Evolutionary conservation across 2,113 vertebrate genomes (phyloP).

Genomic region (Chaetura pelagica): DNA sequence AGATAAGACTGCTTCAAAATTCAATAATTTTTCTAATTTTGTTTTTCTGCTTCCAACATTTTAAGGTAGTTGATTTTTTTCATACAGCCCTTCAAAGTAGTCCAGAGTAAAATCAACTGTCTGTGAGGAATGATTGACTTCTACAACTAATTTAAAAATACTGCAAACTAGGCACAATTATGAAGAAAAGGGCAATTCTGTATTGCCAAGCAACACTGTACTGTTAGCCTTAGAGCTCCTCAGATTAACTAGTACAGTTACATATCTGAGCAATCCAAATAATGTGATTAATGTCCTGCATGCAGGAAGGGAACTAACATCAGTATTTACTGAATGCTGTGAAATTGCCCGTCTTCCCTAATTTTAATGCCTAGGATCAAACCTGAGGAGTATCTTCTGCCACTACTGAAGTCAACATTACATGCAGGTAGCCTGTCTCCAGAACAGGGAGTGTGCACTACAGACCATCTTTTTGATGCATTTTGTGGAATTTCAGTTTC

Average conservation of each 20-base stretch:
- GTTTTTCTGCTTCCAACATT: too few species aligned
- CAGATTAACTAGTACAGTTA: not conserved
- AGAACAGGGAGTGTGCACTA: not conserved
- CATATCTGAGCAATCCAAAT: not conserved
- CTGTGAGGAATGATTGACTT: too few species aligned
- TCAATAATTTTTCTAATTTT: too few species aligned
- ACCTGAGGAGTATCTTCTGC: not conserved
- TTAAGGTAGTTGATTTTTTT: too few species aligned
- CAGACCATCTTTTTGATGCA: not conserved
- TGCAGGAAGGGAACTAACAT: slow-evolving; percentile 5
- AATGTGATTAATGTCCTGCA: not conserved
- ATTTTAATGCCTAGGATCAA: not conserved
- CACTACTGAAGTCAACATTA: not conserved
- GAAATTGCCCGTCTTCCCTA: not conserved
- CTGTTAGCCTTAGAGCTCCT: not conserved
- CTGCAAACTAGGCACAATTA: not conserved
- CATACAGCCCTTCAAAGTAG: too few species aligned
- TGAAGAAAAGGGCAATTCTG: not conserved
- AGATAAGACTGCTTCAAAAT: too few species aligned
- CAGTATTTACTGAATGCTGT: not conserved
- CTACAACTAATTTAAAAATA: too few species aligned
- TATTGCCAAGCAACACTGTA: slow-evolving; percentile 11
- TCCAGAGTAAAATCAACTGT: too few species aligned
- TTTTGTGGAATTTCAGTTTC: not conserved
- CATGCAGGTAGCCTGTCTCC: not conserved